phyloP scores from a whole-genome alignment of 2,797 vertebrate species.

The Dendrocincla tyrannina region DNA sequence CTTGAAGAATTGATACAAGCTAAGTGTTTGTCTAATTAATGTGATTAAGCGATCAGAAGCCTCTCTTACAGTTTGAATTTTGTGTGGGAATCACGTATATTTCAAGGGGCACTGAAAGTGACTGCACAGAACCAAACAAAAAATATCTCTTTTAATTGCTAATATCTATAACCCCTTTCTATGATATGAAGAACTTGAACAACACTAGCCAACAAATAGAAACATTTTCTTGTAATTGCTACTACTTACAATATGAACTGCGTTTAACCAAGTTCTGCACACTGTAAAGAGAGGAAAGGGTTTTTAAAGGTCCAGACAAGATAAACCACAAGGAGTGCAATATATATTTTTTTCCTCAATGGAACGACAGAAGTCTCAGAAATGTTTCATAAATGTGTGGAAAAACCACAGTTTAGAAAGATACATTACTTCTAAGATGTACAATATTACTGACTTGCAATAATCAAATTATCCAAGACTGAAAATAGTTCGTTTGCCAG shows the following conservation, averaged over 20 bases:
- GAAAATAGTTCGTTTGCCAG: not conserved
- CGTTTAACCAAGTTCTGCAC: not conserved
- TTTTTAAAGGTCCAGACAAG: not conserved
- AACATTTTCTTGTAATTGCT: not conserved
- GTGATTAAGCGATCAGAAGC: not conserved
- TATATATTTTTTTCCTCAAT: not conserved
- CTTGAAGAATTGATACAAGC: conserved; percentile 37
- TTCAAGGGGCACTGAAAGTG: not conserved
- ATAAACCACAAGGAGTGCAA: fast-evolving
- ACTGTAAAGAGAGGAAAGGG: not conserved
- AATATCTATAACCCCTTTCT: not conserved
- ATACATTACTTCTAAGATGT: not conserved
- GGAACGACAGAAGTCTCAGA: not conserved
- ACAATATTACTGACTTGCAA: not conserved
- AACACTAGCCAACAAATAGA: not conserved
- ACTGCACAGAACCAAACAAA: not conserved
- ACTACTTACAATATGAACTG: not conserved
- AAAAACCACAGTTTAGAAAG: not conserved
- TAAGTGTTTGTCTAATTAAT: conserved; percentile 4
- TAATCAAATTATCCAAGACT: not conserved
- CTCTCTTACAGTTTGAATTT: conserved; percentile 33
- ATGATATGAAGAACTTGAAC: not conserved
- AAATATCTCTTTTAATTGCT: not conserved
- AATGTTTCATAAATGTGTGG: not conserved
- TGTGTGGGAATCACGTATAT: conserved; percentile 17